Conservation (phyloP, 2,888 invertebrate species). For the Agrilus biguttatus region DNA sequence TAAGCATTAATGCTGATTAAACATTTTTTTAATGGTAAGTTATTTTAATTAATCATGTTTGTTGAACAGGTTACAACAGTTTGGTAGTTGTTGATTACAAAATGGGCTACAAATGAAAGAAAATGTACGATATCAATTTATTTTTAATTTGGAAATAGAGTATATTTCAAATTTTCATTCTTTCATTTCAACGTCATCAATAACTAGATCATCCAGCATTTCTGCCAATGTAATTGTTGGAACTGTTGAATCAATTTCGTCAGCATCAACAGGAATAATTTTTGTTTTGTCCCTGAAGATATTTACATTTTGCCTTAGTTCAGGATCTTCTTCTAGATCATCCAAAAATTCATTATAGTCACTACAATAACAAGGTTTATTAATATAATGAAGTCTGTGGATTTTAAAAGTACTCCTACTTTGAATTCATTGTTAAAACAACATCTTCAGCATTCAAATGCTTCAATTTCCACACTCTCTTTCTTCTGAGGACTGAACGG, state of each 20-base stretch:
- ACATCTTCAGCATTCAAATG: slow-evolving; percentile 62
- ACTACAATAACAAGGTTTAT: slow-evolving; percentile 32
- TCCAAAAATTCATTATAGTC: slow-evolving; percentile 94
- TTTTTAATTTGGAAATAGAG: too few species aligned
- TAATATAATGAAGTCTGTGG: slow-evolving; percentile 1
- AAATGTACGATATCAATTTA: too few species aligned
- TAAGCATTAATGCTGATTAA: too few species aligned
- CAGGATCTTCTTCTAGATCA: slow-evolving; percentile 90
- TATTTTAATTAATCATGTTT: too few species aligned
- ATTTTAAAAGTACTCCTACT: slow-evolving; percentile 25
- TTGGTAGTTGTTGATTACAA: too few species aligned
- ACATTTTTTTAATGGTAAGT: too few species aligned
- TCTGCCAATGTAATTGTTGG: slow-evolving; percentile 78
- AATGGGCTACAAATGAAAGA: too few species aligned
- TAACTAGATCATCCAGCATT: slow-evolving; percentile 82
- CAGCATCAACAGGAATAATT: slow-evolving; percentile 40
- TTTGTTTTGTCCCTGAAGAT: slow-evolving; percentile 61
- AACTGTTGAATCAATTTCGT: slow-evolving; percentile 45
- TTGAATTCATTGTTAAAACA: slow-evolving; percentile 45
- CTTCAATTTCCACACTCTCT: slow-evolving; percentile 81
- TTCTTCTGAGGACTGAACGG: slow-evolving; percentile 51
- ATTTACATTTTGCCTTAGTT: slow-evolving; percentile 80
- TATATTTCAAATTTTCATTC: slow-evolving; percentile 29
- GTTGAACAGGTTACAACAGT: too few species aligned
- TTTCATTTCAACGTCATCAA: slow-evolving; percentile 68